A percentile compares a stretch with the other conserved stretches of the same genome.
phyloP scores from a whole-genome alignment of 2,113 vertebrate species.

The Dryoscopus gambensis region DNA sequence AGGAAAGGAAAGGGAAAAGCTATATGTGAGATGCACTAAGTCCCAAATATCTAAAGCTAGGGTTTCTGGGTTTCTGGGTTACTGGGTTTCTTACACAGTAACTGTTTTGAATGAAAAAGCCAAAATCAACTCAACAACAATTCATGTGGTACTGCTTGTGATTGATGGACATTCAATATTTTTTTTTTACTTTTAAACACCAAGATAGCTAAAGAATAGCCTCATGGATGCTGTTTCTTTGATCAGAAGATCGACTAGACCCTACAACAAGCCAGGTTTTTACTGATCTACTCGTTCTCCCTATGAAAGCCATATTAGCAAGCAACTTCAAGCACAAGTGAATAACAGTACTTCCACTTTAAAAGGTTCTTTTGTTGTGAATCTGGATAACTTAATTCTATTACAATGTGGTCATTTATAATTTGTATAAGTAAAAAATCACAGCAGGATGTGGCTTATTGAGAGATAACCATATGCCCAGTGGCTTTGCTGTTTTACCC shows the following conservation, averaged over 20 bases:
- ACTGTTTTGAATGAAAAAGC: not conserved
- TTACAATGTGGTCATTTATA: slow-evolving; percentile 23
- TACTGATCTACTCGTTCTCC: not conserved
- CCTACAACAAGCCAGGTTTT: not conserved
- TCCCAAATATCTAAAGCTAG: not conserved
- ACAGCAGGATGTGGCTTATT: slow-evolving; percentile 17
- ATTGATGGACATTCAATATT: fast-evolving
- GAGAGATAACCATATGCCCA: slow-evolving; percentile 4
- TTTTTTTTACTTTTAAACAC: not conserved
- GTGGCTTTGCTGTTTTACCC: slow-evolving; percentile 2
- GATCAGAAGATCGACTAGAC: not conserved
- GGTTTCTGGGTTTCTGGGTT: too few species aligned
- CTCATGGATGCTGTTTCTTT: not conserved
- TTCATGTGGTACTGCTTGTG: not conserved
- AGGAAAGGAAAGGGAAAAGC: not conserved
- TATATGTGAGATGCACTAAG: not conserved
- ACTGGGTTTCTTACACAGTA: not conserved
- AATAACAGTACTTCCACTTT: not conserved
- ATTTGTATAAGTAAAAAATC: not conserved
- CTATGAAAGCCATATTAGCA: not conserved
- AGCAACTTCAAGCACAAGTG: not conserved
- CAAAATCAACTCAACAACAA: not conserved
- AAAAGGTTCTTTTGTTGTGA: not conserved
- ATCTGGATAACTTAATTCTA: not conserved
- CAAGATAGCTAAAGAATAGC: not conserved